A percentile compares a stretch with the other conserved stretches of the same genome.
phyloP scores from a whole-genome alignment of 1,140 invertebrate species.

The Cydia fagiglandana region DNA sequence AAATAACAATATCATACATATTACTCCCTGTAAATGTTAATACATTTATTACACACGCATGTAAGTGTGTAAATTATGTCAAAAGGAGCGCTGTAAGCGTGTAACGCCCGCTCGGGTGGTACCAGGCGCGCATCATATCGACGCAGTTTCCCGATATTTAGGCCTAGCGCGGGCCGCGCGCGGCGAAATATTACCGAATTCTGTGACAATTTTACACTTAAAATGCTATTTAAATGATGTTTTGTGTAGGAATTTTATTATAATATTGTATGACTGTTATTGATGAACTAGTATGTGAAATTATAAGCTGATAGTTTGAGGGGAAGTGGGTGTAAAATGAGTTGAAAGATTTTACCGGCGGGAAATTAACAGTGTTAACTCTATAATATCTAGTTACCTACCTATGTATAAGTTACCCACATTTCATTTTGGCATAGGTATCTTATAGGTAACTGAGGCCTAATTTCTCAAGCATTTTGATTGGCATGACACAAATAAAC shows the following conservation, averaged over 20 bases:
- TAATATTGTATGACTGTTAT: not conserved
- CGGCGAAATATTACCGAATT: not conserved
- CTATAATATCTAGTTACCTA: no score
- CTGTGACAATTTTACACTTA: not conserved
- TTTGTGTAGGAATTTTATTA: not conserved
- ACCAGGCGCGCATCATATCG: slow-evolving; percentile 38
- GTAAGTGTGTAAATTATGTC: not conserved
- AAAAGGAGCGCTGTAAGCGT: not conserved
- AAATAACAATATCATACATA: no score
- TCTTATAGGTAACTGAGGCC: no score
- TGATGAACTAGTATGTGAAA: not conserved
- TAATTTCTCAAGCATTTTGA: no score
- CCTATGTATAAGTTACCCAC: no score
- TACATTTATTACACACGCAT: no score
- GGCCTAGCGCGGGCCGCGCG: slow-evolving; percentile 34
- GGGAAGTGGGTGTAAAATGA: not conserved
- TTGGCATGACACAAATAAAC: no score
- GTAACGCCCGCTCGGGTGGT: slow-evolving; percentile 15
- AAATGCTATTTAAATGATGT: not conserved
- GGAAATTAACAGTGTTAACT: not conserved
- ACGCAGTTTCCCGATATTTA: slow-evolving; percentile 32
- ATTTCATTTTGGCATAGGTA: no score
- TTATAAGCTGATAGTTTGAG: not conserved
- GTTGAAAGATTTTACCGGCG: not conserved
- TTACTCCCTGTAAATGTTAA: no score